phyloP scores from a whole-genome alignment of 2,113 vertebrate species.

The Tauraco erythrolophus region DNA sequence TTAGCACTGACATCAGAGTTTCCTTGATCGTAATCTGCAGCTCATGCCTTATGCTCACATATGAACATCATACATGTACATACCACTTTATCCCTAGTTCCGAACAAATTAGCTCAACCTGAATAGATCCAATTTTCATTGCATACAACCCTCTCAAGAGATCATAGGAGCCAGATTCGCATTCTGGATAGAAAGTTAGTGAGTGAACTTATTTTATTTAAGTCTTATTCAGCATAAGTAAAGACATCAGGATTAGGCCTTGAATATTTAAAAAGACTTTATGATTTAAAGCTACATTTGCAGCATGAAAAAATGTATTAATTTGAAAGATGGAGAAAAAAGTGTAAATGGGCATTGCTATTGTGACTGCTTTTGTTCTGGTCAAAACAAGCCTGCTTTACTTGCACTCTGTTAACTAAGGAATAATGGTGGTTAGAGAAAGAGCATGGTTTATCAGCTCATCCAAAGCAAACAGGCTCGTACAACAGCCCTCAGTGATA shows the following conservation, averaged over 20 bases:
- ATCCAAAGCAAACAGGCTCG: not conserved
- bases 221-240: not conserved
- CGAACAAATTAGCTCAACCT: not conserved
- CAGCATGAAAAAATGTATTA: not conserved
- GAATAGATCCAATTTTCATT: not conserved
- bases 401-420: not conserved
- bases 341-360: not conserved
- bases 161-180: not conserved
- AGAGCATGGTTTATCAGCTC: not conserved
- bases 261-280: not conserved
- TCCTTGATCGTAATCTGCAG: not conserved
- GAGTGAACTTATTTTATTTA: not conserved
- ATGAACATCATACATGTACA: not conserved
- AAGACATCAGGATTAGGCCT: not conserved
- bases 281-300: not conserved
- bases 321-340: not conserved
- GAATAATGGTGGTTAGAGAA: not conserved
- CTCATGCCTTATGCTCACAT: not conserved
- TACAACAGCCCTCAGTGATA: not conserved
- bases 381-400: not conserved
- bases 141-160: not conserved
- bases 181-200: not conserved
- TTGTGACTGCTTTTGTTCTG: not conserved
- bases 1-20: not conserved
- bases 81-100: not conserved